phyloP scores from a whole-genome alignment of 2,888 invertebrate genomes.

The Tinea trinotella region DNA sequence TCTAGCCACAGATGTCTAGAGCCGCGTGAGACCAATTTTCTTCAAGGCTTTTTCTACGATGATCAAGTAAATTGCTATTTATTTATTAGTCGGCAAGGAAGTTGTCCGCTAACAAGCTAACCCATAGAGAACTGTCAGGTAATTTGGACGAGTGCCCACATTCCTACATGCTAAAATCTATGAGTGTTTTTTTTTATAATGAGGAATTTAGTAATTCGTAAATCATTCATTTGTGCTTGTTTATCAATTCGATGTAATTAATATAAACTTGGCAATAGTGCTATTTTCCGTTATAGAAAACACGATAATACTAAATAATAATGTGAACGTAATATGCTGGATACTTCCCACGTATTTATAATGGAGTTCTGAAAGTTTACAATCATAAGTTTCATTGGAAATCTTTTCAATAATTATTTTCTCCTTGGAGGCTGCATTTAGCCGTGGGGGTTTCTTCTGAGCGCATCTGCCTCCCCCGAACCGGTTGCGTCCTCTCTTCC shows the following conservation, averaged over 20 bases:
- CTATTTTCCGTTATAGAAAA: not conserved
- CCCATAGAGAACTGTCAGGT: constrained; percentile 28
- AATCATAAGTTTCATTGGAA: constrained; percentile 28
- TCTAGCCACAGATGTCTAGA: constrained; percentile 31
- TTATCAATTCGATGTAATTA: not conserved
- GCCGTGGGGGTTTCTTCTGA: constrained; percentile 55
- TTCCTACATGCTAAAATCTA: constrained; percentile 2
- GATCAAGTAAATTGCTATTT: constrained; percentile 1
- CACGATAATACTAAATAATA: constrained; percentile 3
- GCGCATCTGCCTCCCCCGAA: constrained; percentile 60
- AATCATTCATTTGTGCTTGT: not conserved
- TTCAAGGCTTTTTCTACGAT: constrained; percentile 11
- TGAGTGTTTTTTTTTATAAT: not conserved
- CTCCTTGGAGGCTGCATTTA: constrained; percentile 54
- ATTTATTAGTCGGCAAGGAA: constrained; percentile 9
- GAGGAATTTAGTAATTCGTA: not conserved
- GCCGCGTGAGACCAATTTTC: constrained; percentile 19
- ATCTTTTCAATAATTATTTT: constrained; percentile 55
- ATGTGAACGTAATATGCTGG: constrained; percentile 4
- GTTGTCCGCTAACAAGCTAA: constrained; percentile 13
- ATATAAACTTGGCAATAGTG: not conserved
- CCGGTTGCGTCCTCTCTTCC: constrained; percentile 60
- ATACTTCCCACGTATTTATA: constrained; percentile 14
- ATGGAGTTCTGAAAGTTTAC: constrained; percentile 19
- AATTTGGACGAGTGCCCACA: constrained; percentile 52